These are phyloP conservation scores for Euzophera pinguis DNA, from an alignment of 2,888 invertebrate species.

Conservation along the genomic window DNA sequence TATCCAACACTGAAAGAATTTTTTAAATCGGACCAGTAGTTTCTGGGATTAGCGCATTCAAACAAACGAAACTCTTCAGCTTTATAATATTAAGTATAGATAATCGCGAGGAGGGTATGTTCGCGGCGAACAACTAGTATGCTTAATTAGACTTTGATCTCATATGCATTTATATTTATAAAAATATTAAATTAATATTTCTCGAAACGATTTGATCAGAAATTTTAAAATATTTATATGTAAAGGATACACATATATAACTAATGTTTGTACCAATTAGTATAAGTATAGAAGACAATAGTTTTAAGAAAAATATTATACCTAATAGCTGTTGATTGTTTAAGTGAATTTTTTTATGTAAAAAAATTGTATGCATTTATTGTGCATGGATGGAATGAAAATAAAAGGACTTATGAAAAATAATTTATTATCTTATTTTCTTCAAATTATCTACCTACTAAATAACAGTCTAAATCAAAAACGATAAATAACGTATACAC, in stretches of 20 bases:
- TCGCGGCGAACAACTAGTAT: too few relatives aligned
- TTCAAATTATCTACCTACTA: not conserved
- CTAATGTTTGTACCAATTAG: slow-evolving; percentile 12
- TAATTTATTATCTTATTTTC: not conserved
- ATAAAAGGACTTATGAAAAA: slow-evolving; percentile 2
- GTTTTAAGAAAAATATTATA: slow-evolving; percentile 1
- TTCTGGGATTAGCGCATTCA: too few relatives aligned
- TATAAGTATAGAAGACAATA: slow-evolving; percentile 2
- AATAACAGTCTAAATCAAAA: not conserved
- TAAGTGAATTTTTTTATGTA: slow-evolving; percentile 27
- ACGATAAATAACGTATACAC: not conserved
- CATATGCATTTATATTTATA: too few relatives aligned
- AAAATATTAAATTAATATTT: too few relatives aligned
- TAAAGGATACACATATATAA: not conserved
- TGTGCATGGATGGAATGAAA: slow-evolving; percentile 3
- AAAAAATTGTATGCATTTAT: slow-evolving; percentile 7
- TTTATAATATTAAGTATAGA: too few relatives aligned
- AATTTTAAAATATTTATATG: too few relatives aligned
- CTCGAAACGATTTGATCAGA: too few relatives aligned
- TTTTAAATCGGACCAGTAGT: too few relatives aligned
- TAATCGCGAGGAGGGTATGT: too few relatives aligned
- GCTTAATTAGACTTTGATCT: too few relatives aligned
- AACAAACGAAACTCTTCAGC: too few relatives aligned
- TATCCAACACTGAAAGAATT: too few relatives aligned
- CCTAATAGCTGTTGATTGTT: slow-evolving; percentile 40